Evolutionary conservation across 2,888 invertebrate genomes (phyloP).

Genomic region (Orthonevra nobilis): DNA sequence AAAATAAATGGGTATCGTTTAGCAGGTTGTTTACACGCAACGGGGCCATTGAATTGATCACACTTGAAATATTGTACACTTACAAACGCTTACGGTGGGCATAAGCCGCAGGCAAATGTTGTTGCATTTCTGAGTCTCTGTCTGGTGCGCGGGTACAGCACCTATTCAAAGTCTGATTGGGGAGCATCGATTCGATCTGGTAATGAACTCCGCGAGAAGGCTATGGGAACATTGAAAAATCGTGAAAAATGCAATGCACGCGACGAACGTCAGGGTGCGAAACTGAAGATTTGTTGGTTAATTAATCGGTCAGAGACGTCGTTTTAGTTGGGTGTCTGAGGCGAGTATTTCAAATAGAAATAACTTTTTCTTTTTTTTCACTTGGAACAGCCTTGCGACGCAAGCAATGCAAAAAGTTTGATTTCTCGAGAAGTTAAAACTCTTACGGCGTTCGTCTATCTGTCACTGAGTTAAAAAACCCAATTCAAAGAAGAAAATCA

Average conservation of each 20-base stretch:
- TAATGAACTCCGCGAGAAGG: constrained; percentile 22
- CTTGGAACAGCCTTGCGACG: constrained; percentile 64
- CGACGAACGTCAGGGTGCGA: constrained; percentile 10
- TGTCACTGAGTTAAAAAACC: constrained; percentile 64
- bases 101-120: constrained; percentile 24
- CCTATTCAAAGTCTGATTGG: constrained; percentile 23
- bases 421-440: constrained; percentile 35
- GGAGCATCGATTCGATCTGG: constrained; percentile 23
- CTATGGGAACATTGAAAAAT: constrained; percentile 11
- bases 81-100: constrained; percentile 26
- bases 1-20: constrained; percentile 17
- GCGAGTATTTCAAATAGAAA: constrained; percentile 28
- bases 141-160: constrained; percentile 14
- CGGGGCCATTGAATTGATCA: background rate
- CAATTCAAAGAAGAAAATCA: constrained; percentile 29
- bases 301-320: constrained; percentile 21
- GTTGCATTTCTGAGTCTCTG: constrained; percentile 37
- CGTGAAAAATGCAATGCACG: background rate
- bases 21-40: constrained; percentile 47
- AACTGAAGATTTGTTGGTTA: background rate
- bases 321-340: too few species aligned
- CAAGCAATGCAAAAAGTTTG: constrained; percentile 40
- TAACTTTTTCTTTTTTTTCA: constrained; percentile 46
- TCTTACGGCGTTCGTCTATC: constrained; percentile 53
- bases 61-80: constrained; percentile 8